A percentile compares a stretch with the other conserved stretches of the same genome.
These are phyloP conservation scores for Bembecia ichneumoniformis DNA, from an alignment of 2,888 invertebrate species.

Conservation along the genomic window DNA sequence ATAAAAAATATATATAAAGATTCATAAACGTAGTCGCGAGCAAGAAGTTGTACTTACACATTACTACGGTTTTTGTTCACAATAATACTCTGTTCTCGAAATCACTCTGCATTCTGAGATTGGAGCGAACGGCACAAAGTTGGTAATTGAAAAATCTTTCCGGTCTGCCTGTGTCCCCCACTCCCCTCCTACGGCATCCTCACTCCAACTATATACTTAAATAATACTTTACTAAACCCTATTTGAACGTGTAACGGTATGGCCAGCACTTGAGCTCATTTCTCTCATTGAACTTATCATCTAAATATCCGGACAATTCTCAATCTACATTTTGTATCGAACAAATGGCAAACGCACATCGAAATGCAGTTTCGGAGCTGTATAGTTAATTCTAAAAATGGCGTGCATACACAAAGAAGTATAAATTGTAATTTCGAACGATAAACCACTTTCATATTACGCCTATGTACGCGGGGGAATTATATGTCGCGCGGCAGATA, in stretches of 20 bases:
- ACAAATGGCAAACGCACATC: constrained; percentile 2
- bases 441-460: constrained; percentile 21
- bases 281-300: no score
- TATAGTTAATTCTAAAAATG: constrained; percentile 23
- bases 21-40: no score
- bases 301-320: no score
- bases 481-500: constrained; percentile 13
- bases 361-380: constrained; percentile 15
- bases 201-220: constrained; percentile 4
- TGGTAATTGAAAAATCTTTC: constrained; percentile 69
- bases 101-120: constrained; percentile 25
- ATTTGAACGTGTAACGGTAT: neutral
- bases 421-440: constrained; percentile 16
- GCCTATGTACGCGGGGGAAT: constrained; percentile 11
- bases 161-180: constrained; percentile 21
- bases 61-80: no score
- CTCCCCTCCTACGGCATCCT: constrained; percentile 6
- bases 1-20: no score
- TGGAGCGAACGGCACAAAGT: constrained; percentile 61
- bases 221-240: neutral
- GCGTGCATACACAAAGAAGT: neutral
- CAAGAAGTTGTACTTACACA: no score
- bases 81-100: neutral
- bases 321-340: no score
- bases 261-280: no score